A percentile compares a stretch with the other conserved stretches of the same genome.
These are phyloP conservation scores for Lasioglossum pauxillum DNA, from an alignment of 2,888 invertebrate species.

Conservation along the genomic window DNA sequence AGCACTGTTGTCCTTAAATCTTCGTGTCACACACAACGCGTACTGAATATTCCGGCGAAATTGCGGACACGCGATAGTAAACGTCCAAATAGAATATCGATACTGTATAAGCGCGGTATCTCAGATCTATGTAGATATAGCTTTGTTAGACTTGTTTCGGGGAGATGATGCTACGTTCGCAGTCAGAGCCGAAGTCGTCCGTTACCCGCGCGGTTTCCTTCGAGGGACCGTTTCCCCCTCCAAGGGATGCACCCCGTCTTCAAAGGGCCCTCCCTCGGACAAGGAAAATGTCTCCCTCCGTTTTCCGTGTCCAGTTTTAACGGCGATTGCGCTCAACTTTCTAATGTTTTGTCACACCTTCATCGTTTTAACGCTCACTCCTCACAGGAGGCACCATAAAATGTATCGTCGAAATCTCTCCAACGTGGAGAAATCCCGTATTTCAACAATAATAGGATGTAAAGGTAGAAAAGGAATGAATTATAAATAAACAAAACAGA, in stretches of 20 bases:
- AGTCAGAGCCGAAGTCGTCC: not conserved
- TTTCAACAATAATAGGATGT: too few species aligned
- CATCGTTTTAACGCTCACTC: not conserved
- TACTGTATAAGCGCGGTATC: not conserved
- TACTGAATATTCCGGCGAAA: not conserved
- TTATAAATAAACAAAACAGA: too few species aligned
- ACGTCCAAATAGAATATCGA: too few species aligned
- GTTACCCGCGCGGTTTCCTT: not conserved
- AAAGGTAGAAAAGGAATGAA: too few species aligned
- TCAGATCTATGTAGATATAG: too few species aligned
- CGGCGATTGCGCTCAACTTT: not conserved
- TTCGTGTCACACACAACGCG: not conserved
- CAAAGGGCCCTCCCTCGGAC: too few species aligned
- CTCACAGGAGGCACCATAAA: too few species aligned
- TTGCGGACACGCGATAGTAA: too few species aligned
- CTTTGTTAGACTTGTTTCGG: not conserved
- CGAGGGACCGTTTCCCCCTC: not conserved
- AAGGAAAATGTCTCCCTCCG: not conserved
- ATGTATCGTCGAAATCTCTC: too few species aligned
- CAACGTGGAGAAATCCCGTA: too few species aligned
- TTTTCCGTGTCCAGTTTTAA: not conserved
- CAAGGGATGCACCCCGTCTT: too few species aligned
- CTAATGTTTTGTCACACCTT: not conserved
- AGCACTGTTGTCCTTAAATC: not conserved
- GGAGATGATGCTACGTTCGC: not conserved